Evolutionary conservation across 2,113 vertebrate species (phyloP).

Genomic region (Chrysemys picta): DNA sequence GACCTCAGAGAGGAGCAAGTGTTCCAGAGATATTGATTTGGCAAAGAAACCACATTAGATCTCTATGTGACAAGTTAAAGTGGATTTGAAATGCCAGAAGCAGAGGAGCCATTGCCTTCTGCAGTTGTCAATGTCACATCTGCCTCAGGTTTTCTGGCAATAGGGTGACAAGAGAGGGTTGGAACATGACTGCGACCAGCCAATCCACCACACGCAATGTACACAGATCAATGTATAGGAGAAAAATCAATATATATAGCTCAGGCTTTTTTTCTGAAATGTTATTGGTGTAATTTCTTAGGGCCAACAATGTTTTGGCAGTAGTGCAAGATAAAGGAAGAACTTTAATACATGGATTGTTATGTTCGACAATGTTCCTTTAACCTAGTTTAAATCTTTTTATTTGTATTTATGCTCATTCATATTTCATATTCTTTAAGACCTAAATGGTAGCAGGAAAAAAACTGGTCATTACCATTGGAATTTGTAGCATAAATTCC

Average conservation of each 20-base stretch:
- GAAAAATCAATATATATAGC: fast-evolving
- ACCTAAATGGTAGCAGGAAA: not conserved
- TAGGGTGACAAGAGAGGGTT: not conserved
- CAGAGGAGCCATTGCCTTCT: not conserved
- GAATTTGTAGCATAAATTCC: not conserved
- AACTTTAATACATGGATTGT: not conserved
- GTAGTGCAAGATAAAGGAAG: not conserved
- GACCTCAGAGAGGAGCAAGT: not conserved
- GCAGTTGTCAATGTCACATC: not conserved
- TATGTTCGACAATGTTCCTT: not conserved
- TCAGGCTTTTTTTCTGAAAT: not conserved
- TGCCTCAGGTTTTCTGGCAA: not conserved
- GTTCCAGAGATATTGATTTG: not conserved
- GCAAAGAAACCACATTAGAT: not conserved
- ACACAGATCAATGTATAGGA: fast-evolving
- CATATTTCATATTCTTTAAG: not conserved
- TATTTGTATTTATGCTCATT: not conserved
- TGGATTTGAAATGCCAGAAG: not conserved
- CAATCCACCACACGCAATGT: not conserved
- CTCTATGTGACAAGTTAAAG: not conserved
- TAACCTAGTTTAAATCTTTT: not conserved
- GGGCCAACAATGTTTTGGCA: not conserved
- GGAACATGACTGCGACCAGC: too few relatives aligned
- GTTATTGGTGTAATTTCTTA: not conserved
- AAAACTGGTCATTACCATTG: not conserved